Base-by-base conservation (phyloP, 1,140 invertebrate genomes). In the Drosophila ercepeae region DNA sequence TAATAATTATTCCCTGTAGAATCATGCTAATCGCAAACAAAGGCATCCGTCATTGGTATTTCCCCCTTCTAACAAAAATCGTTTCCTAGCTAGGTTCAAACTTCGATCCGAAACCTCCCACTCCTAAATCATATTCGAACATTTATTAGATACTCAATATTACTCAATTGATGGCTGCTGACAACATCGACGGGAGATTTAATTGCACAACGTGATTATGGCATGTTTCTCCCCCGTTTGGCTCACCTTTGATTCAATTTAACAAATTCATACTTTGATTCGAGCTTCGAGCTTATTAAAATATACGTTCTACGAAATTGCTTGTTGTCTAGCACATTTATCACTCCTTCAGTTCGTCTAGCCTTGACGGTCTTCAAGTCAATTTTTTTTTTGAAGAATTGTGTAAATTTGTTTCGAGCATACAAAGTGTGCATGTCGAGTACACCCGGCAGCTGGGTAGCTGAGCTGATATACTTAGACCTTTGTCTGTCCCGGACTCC, bases 361-460 rank as follows among this genome's bases (percentile, higher is more conserved):
- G 36, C 34, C 72, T 64, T 71, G 64, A 29, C 34, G 6, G 36
- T 6, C 1, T 7, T 44, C 29, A 32, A 57, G 41, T 46, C 29
- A 48, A 42, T 52, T 42, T 70, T 77, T 64, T 57, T 64, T 21
- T 21, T 57, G 29, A 59, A 58, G 79, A 60, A 52, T 64, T 83
- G 76, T 65, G 74, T 78, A 82, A 83, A 82, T 83, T 83, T 64
- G 71, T 42, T 55, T 29, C 34, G 4, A 14, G 41, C 52, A 39
- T 9, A 57, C 45, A 63, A 2, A 16, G 18, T 55, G 9, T 39
- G 44, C 57, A 61, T 51, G 44, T 13, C 42, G 44, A 39, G 60
- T 59, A 23, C 29, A 8, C 27, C 29, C 9, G 32, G 21, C 61
- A 13, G 7, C 44, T n/a, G n/a, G n/a, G n/a, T n/a, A n/a, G n/a